Evolutionary conservation across 2,797 vertebrate species (phyloP), one percentile per base, ranked within the genome.

Genomic region (Rhinoraja longicauda): DNA sequence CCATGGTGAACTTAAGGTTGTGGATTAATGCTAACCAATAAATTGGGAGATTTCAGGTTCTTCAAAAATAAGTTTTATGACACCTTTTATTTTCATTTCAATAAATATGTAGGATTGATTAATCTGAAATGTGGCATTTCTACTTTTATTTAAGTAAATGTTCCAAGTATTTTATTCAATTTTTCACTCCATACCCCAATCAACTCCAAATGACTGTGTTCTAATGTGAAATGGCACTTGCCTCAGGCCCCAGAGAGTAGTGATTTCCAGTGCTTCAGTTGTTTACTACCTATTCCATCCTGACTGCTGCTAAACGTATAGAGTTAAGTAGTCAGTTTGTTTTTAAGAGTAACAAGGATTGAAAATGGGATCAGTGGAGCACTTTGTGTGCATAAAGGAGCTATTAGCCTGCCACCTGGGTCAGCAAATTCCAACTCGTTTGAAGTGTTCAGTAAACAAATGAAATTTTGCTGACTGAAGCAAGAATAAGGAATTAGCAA

Each of bases 351-450:
- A 82, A 57, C 10, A 57, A 13, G 81, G 81, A 45, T 57, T 84
- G 57, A 39, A 86, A 86, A 62, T 13, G 29, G 84, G n/a, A 84
- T 32, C 59, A 88, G 59, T 67, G 57, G 84, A 88, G 6, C 13
- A 17, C n/a, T 88, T 88, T 21, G 29, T 86, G 29, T 15, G 15
- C 17, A 88, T 62, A 88, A 88, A 88, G 29, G 13, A 59, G 3
- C 81, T 57, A 59, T 59, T 84, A 84, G 53, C 12, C 12, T 84
- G 13, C n/a, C 17, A 67, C 59, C 59, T 67, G 1, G 84, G n/a
- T 88, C 6, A 88, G 62, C 62, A 62, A 36, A 86, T 88, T n/a
- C n/a, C 59, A 88, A 88, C 29, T 88, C 84, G 88, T 57, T 64
- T 88, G 84, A 32, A 64, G 59, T 88, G 19, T 39, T 88, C 84